Evolutionary conservation across 2,888 invertebrate genomes (phyloP).

Genomic region (Fissipunctia ypsillon): DNA sequence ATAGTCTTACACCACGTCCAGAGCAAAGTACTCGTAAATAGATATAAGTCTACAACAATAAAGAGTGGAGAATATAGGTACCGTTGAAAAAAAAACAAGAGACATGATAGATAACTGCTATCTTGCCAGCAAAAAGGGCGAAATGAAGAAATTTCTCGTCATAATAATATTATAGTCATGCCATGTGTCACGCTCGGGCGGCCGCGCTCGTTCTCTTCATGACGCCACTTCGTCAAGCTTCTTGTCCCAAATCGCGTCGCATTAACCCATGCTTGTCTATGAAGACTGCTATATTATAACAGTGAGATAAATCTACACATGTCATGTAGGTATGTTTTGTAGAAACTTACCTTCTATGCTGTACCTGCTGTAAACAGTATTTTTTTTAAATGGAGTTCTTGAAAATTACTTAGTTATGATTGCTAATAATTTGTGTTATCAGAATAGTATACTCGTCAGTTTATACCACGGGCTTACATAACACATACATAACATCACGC

Average conservation of each 20-base stretch:
- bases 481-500: too few relatives aligned
- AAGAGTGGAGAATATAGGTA: not conserved
- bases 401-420: not conserved
- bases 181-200: conserved; percentile 79
- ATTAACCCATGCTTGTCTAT: conserved; percentile 76
- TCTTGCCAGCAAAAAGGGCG: conserved; percentile 78
- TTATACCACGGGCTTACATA: not conserved
- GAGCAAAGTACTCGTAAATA: conserved; percentile 14
- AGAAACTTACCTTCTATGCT: not conserved
- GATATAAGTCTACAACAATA: not conserved
- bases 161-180: conserved; percentile 80
- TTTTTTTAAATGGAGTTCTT: not conserved
- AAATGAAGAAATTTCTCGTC: conserved; percentile 82
- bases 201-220: conserved; percentile 69
- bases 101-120: conserved; percentile 79
- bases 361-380: too few relatives aligned
- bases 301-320: conserved; percentile 24
- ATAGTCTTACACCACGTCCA: not conserved
- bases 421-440: not conserved
- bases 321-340: not conserved
- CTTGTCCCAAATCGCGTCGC: conserved; percentile 77
- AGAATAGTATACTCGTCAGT: not conserved
- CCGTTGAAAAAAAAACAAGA: conserved; percentile 59
- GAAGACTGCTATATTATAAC: conserved; percentile 42
- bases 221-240: conserved; percentile 78